Percentiles rank a stretch among this genome's conserved stretches.
These are phyloP conservation scores for Crioceris asparagi DNA, from an alignment of 2,888 invertebrate genomes.

Conservation along the genomic window DNA sequence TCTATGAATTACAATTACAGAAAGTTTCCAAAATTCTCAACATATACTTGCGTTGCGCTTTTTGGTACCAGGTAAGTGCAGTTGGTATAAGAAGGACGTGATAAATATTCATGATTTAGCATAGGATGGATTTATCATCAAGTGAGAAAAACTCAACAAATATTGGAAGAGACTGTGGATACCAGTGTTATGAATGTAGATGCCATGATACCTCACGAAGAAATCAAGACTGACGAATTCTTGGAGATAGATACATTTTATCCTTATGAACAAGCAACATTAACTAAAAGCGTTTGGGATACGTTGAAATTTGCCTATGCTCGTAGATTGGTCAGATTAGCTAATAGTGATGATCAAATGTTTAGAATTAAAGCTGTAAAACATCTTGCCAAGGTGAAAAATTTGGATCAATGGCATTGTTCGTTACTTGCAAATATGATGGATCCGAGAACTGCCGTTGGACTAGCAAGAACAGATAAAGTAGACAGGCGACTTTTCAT, in stretches of 20 bases:
- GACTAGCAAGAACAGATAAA: conserved; percentile 60
- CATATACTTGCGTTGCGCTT: conserved; percentile 17
- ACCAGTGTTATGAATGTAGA: conserved; percentile 30
- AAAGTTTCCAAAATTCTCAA: conserved; percentile 14
- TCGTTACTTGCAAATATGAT: conserved; percentile 66
- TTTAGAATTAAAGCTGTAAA: conserved; percentile 55
- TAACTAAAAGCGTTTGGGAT: conserved; percentile 22
- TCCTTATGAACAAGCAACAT: conserved; percentile 15
- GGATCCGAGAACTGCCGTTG: conserved; percentile 64
- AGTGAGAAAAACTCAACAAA: conserved; percentile 28
- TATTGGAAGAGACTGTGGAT: conserved; percentile 32
- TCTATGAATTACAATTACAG: too few species aligned
- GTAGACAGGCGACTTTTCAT: conserved; percentile 66
- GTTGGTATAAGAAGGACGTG: conserved; percentile 2
- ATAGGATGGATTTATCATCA: conserved; percentile 31
- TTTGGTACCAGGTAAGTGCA: conserved; percentile 18
- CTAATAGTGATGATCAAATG: conserved; percentile 50
- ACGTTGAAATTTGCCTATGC: conserved; percentile 38
- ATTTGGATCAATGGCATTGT: conserved; percentile 41
- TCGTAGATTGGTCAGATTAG: conserved; percentile 53
- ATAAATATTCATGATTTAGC: conserved; percentile 17
- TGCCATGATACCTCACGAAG: conserved; percentile 19
- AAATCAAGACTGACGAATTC: conserved; percentile 17
- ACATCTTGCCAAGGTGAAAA: conserved; percentile 53
- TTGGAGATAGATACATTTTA: conserved; percentile 20